These are phyloP conservation scores for Thaumetopoea pityocampa DNA, from an alignment of 1,140 invertebrate genomes.

Conservation along the genomic window DNA sequence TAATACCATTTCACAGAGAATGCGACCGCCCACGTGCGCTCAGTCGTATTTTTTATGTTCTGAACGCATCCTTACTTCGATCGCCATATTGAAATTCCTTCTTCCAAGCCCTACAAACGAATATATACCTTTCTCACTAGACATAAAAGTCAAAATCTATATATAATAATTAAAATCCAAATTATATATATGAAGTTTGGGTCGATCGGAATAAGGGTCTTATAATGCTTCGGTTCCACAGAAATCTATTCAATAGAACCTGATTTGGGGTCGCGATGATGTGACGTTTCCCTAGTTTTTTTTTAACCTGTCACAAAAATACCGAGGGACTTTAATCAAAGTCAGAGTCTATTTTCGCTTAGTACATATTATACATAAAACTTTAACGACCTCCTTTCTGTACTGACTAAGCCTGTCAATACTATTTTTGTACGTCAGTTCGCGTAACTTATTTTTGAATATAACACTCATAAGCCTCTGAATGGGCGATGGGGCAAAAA, in stretches of 20 bases:
- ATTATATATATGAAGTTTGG: slow-evolving; percentile 35
- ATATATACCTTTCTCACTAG: slow-evolving; percentile 30
- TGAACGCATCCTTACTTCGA: slow-evolving; percentile 41
- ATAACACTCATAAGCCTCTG: too few species aligned
- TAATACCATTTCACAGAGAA: slow-evolving; percentile 16
- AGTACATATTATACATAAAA: slow-evolving; percentile 7
- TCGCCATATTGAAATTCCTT: slow-evolving; percentile 50
- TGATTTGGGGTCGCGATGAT: slow-evolving; percentile 50
- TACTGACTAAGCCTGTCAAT: not conserved
- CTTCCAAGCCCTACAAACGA: slow-evolving; percentile 24
- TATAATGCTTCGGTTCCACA: slow-evolving; percentile 33
- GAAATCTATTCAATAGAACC: slow-evolving; percentile 49
- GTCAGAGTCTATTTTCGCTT: slow-evolving; percentile 28
- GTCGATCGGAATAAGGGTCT: slow-evolving; percentile 31
- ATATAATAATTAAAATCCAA: slow-evolving; percentile 9
- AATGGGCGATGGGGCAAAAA: too few species aligned
- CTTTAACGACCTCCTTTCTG: slow-evolving; percentile 1
- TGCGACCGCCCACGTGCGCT: slow-evolving; percentile 42
- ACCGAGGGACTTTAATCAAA: slow-evolving; percentile 52
- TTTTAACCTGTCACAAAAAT: slow-evolving; percentile 43
- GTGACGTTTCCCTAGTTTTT: slow-evolving; percentile 40
- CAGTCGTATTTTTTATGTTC: slow-evolving; percentile 47
- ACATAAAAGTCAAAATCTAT: slow-evolving; percentile 26
- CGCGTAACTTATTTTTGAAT: too few species aligned
- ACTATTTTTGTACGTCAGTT: too few species aligned